Percentiles rank a stretch among this genome's conserved stretches.
These are phyloP conservation scores for Sorex fumeus DNA, from an alignment of 2,113 vertebrate species.

Conservation along the genomic window DNA sequence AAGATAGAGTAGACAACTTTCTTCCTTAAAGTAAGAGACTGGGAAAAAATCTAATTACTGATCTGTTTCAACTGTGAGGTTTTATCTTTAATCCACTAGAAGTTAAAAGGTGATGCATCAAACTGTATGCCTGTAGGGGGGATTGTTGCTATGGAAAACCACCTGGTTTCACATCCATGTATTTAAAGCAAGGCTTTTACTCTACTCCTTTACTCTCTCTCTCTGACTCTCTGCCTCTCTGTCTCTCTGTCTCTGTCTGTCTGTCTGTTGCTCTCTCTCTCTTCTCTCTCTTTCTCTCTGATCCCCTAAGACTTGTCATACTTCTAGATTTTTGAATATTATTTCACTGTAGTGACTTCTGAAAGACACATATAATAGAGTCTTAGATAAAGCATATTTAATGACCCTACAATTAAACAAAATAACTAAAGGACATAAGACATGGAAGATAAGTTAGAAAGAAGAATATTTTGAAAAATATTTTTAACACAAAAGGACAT, in stretches of 20 bases:
- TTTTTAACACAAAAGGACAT: background rate
- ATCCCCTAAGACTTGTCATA: constrained; percentile 33
- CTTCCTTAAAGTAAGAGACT: constrained; percentile 64
- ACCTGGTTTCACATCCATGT: constrained; percentile 44
- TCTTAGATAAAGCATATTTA: constrained; percentile 41
- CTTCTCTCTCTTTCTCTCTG: background rate
- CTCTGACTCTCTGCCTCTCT: too few relatives aligned
- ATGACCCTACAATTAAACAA: constrained; percentile 36
- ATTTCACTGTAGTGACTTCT: constrained; percentile 48
- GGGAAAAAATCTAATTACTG: constrained; percentile 78
- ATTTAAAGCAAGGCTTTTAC: constrained; percentile 62
- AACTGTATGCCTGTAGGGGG: constrained; percentile 57
- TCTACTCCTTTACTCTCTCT: constrained; percentile 26
- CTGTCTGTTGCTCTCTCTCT: too few relatives aligned
- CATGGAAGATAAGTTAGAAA: background rate
- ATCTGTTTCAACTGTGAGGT: constrained; percentile 73
- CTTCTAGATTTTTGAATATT: constrained; percentile 13
- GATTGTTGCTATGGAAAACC: constrained; percentile 67
- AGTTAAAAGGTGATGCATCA: constrained; percentile 77
- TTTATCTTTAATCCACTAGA: constrained; percentile 81
- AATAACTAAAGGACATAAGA: background rate
- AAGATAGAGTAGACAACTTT: constrained; percentile 62
- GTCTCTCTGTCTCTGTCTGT: too few relatives aligned
- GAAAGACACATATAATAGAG: constrained; percentile 52
- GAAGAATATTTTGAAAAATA: background rate